Base-by-base conservation (phyloP, 2,113 vertebrate genomes). In the Piprites chloris region DNA sequence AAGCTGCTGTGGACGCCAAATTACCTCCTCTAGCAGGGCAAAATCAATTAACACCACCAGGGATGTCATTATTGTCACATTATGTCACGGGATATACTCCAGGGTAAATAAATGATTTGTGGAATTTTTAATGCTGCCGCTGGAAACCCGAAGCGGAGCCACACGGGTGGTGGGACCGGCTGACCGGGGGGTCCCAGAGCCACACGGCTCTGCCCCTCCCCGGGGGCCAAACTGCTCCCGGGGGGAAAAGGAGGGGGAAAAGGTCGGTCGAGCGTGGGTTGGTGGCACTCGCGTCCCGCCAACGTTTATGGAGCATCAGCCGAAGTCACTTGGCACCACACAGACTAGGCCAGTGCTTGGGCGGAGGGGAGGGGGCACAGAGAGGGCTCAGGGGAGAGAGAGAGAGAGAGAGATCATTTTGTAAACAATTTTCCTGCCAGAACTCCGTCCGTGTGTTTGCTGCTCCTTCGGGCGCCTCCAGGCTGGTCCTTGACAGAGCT, bases 31-130 rank as follows among this genome's bases (percentile, higher is more conserved):
- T 95, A 97, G 95, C 98, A 98, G 98, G 98, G 98, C 97, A 98
- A 98, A 98, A 98, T 98, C 98, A 98, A 98, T 98, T 98, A 98
- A 98, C 98, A 98, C 98, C 98, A 97, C 98, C 62, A 96, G 98
- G 98, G 98, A 98, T 97, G 98, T 98, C 98, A 98, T 98, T 98
- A 98, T 98, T 98, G 98, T 98, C 98, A 98, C 98, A 98, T 98
- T 98, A 98, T 98, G 98, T 98, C 98, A 98, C 98, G 86, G 23
- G 96, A 98, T 98, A 98, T 97, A 97, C 98, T 98, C 98, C 93
- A 97, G 98, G 97, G 98, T 95, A 97, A 98, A 98, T 96, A 98
- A 98, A 98, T 98, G 98, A 98, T 98, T 98, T 97, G 97, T 98
- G 96, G 97, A 97, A 98, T 98, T 98, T 98, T 97, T 97, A 98